Base-by-base conservation (phyloP, 2,797 vertebrate species). In the Phataginus tricuspis region DNA sequence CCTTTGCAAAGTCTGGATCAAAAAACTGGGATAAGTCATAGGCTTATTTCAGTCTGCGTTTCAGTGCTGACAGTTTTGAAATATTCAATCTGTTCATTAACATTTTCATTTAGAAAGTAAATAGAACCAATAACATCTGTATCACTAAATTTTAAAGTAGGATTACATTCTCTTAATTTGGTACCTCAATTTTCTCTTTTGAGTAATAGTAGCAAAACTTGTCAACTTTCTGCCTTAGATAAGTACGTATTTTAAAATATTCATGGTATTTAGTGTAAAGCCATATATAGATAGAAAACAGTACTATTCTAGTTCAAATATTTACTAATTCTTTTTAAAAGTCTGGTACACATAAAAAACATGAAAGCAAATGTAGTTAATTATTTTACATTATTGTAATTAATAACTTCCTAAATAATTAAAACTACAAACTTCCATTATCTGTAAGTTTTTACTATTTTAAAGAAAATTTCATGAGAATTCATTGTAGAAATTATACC, bases 71-170 rank as follows among this genome's bases (percentile, higher is more conserved):
- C 25, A 85, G 4, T 63, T 90, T 85, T 72, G 13, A 95, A 91
- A 94, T 82, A 61, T 21, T 97, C n/a, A 78, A 16, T 31, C 12
- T 88, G n/a, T 39, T 88, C 34, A 69, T 87, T 95, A 91, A 86
- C 72, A 91, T 86, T 96, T 78, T 95, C 11, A 90, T 39, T 85
- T 78, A 63, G 39, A 87, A 80, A 85, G 11, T 69, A 77, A 84
- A 83, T 61, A 63, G 64, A 87, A 57, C 4, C 7, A 53, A 16
- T 49, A 55, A 55, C 66, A 18, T 59, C 12, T 78, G 4, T 39
- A 64, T 80, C 64, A 86, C 9, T 80, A 83, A 64, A 19, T 94
- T 96, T 49, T 61, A 29, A 93, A 45, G 7, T 55, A 55, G 2
- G 14, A 45, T 68, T 92, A 63, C 5, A 9, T 88, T 77, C 15